Evolutionary conservation across 2,797 vertebrate genomes (phyloP).

Genomic region (Sebastes cheni): DNA sequence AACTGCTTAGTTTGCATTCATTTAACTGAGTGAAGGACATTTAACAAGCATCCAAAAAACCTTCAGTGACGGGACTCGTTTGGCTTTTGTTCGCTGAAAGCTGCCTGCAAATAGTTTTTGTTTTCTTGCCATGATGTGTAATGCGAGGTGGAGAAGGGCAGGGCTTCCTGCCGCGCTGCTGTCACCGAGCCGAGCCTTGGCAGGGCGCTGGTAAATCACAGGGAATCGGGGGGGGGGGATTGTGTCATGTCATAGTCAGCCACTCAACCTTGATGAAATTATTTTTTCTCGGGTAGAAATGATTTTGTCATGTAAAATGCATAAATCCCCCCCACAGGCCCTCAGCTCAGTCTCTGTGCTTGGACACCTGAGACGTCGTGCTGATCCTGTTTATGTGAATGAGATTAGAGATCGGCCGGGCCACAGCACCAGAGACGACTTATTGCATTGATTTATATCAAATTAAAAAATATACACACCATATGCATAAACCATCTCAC

Average conservation of each 20-base stretch:
- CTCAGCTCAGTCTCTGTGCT: not conserved
- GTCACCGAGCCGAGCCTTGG: not conserved
- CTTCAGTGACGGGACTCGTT: not conserved
- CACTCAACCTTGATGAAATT: not conserved
- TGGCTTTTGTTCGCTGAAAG: slow-evolving; percentile 4
- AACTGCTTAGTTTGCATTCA: not conserved
- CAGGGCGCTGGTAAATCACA: slow-evolving; percentile 16
- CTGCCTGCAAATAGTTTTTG: slow-evolving; percentile 10
- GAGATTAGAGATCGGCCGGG: slow-evolving; percentile 42
- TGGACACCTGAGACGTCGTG: slow-evolving; percentile 32
- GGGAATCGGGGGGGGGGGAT: not conserved
- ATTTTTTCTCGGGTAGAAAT: not conserved
- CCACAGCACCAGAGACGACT: slow-evolving; percentile 12
- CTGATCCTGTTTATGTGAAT: slow-evolving; percentile 52
- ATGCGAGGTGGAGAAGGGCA: slow-evolving; percentile 22
- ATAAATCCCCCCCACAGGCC: not conserved
- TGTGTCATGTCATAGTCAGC: slow-evolving; percentile 38
- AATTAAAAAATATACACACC: not conserved
- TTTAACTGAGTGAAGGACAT: not conserved
- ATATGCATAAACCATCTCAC: slow-evolving; percentile 1
- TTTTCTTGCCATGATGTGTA: slow-evolving; percentile 18
- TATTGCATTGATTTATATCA: slow-evolving; percentile 27
- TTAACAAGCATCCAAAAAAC: not conserved
- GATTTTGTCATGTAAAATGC: slow-evolving; percentile 21
- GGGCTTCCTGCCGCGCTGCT: slow-evolving; percentile 31